These are phyloP conservation scores for Cephalopholis sonnerati DNA, from an alignment of 2,113 vertebrate species.

Conservation along the genomic window DNA sequence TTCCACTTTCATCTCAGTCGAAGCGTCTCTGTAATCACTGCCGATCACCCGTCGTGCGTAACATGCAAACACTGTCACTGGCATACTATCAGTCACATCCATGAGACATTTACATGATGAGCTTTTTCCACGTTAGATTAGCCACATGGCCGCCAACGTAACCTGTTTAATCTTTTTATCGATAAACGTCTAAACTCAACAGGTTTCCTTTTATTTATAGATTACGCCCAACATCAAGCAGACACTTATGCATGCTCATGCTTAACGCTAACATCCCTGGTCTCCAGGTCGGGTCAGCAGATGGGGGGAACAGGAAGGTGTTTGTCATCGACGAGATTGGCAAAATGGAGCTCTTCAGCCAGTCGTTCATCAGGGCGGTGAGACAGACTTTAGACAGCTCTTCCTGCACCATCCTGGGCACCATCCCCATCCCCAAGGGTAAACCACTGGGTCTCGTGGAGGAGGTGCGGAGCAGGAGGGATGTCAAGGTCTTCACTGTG, in stretches of 20 bases:
- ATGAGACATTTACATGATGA: neutral
- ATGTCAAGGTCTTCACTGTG: constrained; percentile 92
- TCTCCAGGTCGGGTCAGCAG: constrained; percentile 77
- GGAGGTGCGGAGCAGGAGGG: constrained; percentile 89
- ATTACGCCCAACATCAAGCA: neutral
- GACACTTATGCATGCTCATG: neutral
- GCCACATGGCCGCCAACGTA: neutral
- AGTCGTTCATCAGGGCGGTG: constrained; percentile 90
- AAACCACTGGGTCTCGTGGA: constrained; percentile 92
- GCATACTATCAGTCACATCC: neutral
- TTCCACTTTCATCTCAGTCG: constrained; percentile 68
- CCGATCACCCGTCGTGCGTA: constrained; percentile 15
- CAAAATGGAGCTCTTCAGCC: constrained; percentile 98
- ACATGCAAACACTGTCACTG: neutral
- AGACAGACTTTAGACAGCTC: constrained; percentile 83
- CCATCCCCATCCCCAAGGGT: constrained; percentile 92
- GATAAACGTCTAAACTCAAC: neutral
- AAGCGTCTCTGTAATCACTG: constrained; percentile 50
- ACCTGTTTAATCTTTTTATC: neutral
- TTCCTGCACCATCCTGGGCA: constrained; percentile 88
- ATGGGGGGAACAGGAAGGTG: constrained; percentile 77
- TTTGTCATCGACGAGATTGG: constrained; percentile 96
- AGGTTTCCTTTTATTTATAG: neutral
- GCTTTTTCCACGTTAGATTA: neutral
- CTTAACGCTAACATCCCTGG: neutral